Evolutionary conservation across 2,888 invertebrate genomes (phyloP), one percentile per base, ranked within the genome.

Genomic region (Amaurobius ferox): DNA sequence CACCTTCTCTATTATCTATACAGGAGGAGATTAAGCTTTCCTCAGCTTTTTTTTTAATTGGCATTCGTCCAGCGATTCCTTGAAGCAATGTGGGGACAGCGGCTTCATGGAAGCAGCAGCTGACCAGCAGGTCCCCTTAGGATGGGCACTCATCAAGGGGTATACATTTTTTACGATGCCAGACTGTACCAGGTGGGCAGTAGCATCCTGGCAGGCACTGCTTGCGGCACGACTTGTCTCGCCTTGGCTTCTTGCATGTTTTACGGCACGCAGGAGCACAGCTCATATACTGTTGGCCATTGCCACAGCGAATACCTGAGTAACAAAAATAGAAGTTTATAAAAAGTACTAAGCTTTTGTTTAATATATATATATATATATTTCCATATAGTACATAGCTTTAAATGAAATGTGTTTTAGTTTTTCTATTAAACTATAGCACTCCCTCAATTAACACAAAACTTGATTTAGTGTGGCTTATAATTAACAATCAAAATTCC

Each of bases 191-290:
- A 19, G 79, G 74, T 0, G 83, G 79, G 19, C 87, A 87, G 30
- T 87, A 80, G 72, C 87, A 87, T 7, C 87, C 87, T 1, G 87
- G 83, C 11, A 67, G 48, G 23, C 87, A 87, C 26, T 62, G 77
- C 13, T 76, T 64, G 1, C 85, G 30, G 74, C 87, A 87, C 3
- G 79, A 66, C 35, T 77, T 85, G 39, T 78, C 83, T 19, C 79
- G 23, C 40, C 71, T 77, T 0, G 76, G 77, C 23, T 87, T 83
- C 73, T 79, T 87, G 64, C 87, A 87, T 7, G 87, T 87, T 26
- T 72, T 64, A 7, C 79, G 83, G 28, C 87, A 87, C 0, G 87
- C 70, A 9, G 83, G 79, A 1, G 79, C 85, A 29, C 87, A 87
- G 29, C 44, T 68, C 79, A 79, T 85, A 32, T 39, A 87, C 26